phyloP scores from a whole-genome alignment of 2,888 invertebrate genomes.

The Schizaphis graminum region DNA sequence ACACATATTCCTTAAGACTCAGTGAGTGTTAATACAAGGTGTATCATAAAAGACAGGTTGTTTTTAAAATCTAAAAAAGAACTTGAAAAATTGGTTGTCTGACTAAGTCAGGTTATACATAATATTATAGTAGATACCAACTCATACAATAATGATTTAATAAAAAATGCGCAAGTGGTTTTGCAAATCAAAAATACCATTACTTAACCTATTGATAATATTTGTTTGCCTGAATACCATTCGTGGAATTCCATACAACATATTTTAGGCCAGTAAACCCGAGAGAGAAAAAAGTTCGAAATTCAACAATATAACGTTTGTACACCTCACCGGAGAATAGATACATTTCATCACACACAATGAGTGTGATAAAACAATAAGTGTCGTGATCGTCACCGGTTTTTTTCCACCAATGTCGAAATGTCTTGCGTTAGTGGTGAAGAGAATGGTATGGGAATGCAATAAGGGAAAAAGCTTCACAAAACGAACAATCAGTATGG shows the following conservation, averaged over 20 bases:
- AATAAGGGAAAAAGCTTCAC: neutral
- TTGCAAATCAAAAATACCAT: neutral
- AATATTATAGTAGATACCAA: no score
- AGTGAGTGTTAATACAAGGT: neutral
- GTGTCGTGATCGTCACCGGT: neutral
- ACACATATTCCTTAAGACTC: neutral
- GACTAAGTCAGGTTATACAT: no score
- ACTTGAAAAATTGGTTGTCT: no score
- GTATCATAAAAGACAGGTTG: no score
- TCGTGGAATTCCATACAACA: neutral
- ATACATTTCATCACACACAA: neutral
- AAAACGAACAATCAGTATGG: neutral
- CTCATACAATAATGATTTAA: neutral
- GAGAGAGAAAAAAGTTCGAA: neutral
- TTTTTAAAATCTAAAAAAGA: no score
- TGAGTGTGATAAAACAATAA: neutral
- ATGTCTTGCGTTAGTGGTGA: neutral
- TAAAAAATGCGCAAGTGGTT: neutral
- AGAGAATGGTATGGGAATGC: neutral
- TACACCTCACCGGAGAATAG: neutral
- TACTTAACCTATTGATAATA: neutral
- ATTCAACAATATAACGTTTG: neutral
- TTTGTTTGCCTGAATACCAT: neutral
- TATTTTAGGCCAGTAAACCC: neutral
- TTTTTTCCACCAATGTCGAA: neutral